phyloP scores from a whole-genome alignment of 2,113 vertebrate species.

The Trochalopteron elliotii region DNA sequence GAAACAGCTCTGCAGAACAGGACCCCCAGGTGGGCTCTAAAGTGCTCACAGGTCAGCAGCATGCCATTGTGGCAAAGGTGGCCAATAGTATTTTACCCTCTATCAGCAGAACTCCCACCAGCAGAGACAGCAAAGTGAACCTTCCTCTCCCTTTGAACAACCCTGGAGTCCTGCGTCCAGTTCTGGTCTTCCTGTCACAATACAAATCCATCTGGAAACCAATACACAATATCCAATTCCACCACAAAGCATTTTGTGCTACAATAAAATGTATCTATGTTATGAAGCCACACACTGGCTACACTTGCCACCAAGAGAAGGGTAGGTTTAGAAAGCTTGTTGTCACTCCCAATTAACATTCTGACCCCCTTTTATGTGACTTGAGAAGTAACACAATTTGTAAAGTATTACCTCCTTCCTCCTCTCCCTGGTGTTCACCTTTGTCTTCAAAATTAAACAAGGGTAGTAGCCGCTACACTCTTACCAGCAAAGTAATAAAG shows the following conservation, averaged over 20 bases:
- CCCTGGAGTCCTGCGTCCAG: not conserved
- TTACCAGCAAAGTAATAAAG: not conserved
- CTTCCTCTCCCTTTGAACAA: not conserved
- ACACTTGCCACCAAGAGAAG: not conserved
- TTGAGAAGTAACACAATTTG: not conserved
- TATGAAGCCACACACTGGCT: not conserved
- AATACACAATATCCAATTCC: not conserved
- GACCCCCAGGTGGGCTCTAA: not conserved
- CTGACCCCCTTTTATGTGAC: not conserved
- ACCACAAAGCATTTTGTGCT: not conserved
- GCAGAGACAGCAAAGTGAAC: not conserved
- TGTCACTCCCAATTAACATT: not conserved
- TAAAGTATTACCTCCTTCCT: not conserved
- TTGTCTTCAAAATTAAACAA: not conserved
- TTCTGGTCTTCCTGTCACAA: not conserved
- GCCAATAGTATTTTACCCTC: not conserved
- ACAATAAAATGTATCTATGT: not conserved
- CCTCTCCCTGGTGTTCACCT: not conserved
- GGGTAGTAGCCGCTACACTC: not conserved
- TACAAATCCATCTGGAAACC: not conserved
- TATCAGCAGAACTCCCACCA: not conserved
- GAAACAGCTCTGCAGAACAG: not conserved
- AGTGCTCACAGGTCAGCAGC: fast-evolving
- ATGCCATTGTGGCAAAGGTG: not conserved
- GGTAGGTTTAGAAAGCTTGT: not conserved